These are phyloP conservation scores for Stomorhina lunata DNA, from an alignment of 2,888 invertebrate genomes.

Conservation along the genomic window DNA sequence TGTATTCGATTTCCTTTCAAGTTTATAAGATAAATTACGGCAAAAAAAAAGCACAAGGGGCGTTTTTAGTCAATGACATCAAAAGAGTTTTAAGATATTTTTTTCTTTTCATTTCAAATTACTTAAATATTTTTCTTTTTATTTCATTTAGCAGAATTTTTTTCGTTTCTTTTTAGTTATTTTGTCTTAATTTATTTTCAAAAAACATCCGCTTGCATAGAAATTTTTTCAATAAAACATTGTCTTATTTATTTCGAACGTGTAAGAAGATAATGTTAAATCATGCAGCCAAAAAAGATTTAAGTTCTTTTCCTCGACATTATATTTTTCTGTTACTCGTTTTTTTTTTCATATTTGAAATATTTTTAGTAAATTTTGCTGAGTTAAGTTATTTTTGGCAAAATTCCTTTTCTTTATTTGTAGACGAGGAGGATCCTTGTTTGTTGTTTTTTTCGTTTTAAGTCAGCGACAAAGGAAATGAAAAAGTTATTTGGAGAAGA, in stretches of 20 bases:
- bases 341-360: not conserved
- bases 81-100: slow-evolving; percentile 14
- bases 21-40: not conserved
- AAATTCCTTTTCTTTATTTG: slow-evolving; percentile 12
- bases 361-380: not conserved
- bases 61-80: slow-evolving; percentile 30
- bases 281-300: slow-evolving; percentile 17
- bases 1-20: not conserved
- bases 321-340: not conserved
- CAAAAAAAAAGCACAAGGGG: not conserved
- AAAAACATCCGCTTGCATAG: slow-evolving; percentile 25
- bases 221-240: slow-evolving; percentile 4
- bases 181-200: slow-evolving; percentile 30
- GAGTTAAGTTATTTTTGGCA: slow-evolving; percentile 25
- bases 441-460: not conserved
- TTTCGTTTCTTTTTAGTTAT: not conserved
- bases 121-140: not conserved
- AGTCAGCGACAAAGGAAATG: not conserved
- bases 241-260: not conserved
- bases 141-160: too few species aligned
- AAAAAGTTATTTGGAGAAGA: not conserved
- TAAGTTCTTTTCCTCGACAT: too few species aligned
- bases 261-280: not conserved
- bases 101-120: not conserved
- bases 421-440: too few species aligned